phyloP scores from a whole-genome alignment of 1,140 invertebrate species.

The Ceratina australensis region DNA sequence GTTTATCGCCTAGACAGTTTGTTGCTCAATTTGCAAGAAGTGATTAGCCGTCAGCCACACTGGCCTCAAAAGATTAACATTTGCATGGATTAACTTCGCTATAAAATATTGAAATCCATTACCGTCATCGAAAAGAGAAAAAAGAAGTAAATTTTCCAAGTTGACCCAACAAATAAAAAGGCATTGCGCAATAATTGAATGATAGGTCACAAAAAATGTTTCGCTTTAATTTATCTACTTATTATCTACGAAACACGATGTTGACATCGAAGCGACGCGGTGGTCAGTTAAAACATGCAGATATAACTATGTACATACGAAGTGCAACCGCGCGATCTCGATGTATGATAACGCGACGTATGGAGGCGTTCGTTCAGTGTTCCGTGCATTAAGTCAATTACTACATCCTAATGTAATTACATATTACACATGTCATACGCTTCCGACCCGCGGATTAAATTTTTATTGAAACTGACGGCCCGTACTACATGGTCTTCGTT shows the following conservation, averaged over 20 bases:
- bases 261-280: background rate
- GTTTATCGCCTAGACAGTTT: too few species aligned
- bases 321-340: slow-evolving; percentile 45
- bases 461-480: slow-evolving; percentile 54
- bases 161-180: background rate
- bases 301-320: slow-evolving; percentile 12
- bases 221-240: slow-evolving; percentile 4
- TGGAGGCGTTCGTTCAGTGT: slow-evolving; percentile 58
- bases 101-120: background rate
- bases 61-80: too few species aligned
- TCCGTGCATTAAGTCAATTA: slow-evolving; percentile 68
- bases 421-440: slow-evolving; percentile 46
- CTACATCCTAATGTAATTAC: slow-evolving; percentile 67
- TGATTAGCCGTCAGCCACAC: too few species aligned
- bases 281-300: background rate
- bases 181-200: background rate
- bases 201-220: slow-evolving; percentile 1
- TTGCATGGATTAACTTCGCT: too few species aligned
- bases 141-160: background rate
- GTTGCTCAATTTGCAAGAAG: too few species aligned
- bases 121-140: background rate
- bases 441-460: slow-evolving; percentile 61
- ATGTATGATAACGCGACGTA: slow-evolving; percentile 47
- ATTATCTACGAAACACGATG: background rate
- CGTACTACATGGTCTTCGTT: slow-evolving; percentile 35